Conservation (phyloP, 1,140 invertebrate species). For the Radopholus similis region DNA sequence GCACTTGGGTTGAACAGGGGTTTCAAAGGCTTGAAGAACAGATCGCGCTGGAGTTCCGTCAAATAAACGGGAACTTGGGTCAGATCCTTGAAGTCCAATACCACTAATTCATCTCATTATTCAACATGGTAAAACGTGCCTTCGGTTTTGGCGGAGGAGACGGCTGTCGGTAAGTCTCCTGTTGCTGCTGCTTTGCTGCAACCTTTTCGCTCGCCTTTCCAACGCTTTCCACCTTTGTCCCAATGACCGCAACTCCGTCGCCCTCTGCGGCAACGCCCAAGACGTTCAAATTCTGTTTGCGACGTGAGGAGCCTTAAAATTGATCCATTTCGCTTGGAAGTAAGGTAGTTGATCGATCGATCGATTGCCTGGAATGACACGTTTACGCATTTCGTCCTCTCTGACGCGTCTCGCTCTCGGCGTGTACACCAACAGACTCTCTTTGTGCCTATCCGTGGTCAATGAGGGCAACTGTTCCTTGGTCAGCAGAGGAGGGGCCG, state of each 20-base stretch:
- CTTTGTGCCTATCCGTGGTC: slow-evolving; percentile 17
- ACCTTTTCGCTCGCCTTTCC: neutral
- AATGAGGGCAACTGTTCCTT: slow-evolving; percentile 23
- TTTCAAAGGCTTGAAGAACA: slow-evolving; percentile 30
- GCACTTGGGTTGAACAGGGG: slow-evolving; percentile 23
- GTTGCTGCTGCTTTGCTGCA: neutral
- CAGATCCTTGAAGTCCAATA: slow-evolving; percentile 15
- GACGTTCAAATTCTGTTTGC: slow-evolving; percentile 23
- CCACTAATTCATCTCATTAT: neutral
- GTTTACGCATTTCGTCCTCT: neutral
- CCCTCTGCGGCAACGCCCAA: slow-evolving; percentile 4
- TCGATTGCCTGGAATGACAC: neutral
- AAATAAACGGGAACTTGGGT: slow-evolving; percentile 30
- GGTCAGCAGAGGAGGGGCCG: slow-evolving; percentile 8
- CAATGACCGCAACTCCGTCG: slow-evolving; percentile 9
- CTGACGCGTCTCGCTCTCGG: slow-evolving; percentile 11
- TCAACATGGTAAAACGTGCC: neutral
- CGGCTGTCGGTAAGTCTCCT: neutral
- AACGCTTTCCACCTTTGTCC: neutral
- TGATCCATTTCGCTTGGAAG: neutral
- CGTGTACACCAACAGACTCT: slow-evolving; percentile 21
- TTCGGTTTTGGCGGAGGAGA: slow-evolving; percentile 15
- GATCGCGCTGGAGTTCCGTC: slow-evolving; percentile 27
- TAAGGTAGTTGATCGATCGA: neutral
- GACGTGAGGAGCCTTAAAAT: slow-evolving; percentile 22